Evolutionary conservation across 30 jellyfish, hydroid and myxozoan genomes (phyloP).

Genomic region (Sanderia malayensis): DNA sequence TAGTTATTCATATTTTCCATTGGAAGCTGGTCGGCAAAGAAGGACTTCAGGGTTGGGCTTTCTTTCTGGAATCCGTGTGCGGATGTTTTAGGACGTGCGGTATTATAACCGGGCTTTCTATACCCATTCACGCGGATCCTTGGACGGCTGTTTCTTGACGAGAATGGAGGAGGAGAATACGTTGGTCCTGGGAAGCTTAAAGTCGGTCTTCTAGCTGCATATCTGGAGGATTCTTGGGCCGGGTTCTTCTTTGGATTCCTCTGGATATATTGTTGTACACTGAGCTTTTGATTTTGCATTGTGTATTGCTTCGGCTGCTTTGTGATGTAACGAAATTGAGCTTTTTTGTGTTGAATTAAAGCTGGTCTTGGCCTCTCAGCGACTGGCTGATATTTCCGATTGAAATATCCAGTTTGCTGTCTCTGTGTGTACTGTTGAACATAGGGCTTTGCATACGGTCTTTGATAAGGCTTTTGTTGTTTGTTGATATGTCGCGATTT

Average conservation of each 20-base stretch:
- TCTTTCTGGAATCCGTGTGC: neutral
- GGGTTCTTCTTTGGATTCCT: conserved; percentile 11
- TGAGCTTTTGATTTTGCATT: conserved; percentile 13
- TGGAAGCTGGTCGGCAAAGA: conserved; percentile 47
- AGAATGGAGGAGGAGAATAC: conserved; percentile 89
- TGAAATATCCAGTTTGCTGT: no score
- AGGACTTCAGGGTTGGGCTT: conserved; percentile 32
- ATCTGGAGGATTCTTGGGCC: conserved; percentile 25
- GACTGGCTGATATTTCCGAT: no score
- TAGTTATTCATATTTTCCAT: conserved; percentile 16
- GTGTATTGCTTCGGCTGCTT: neutral
- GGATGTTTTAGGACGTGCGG: neutral
- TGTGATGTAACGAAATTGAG: conserved; percentile 14
- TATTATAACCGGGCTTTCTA: neutral
- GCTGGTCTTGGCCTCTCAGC: conserved; percentile 34
- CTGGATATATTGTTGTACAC: conserved; percentile 16
- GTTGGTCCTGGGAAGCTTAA: conserved; percentile 97
- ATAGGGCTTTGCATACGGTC: conserved; percentile 17
- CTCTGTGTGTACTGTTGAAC: conserved; percentile 6
- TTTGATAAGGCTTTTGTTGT: neutral
- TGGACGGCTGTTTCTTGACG: conserved; percentile 45
- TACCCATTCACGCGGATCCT: neutral
- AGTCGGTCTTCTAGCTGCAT: conserved; percentile 42
- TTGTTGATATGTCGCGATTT: conserved; percentile 53
- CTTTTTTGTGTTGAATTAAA: no score